Conservation (phyloP, 2,113 vertebrate species). For the Australoheros scitulus region DNA sequence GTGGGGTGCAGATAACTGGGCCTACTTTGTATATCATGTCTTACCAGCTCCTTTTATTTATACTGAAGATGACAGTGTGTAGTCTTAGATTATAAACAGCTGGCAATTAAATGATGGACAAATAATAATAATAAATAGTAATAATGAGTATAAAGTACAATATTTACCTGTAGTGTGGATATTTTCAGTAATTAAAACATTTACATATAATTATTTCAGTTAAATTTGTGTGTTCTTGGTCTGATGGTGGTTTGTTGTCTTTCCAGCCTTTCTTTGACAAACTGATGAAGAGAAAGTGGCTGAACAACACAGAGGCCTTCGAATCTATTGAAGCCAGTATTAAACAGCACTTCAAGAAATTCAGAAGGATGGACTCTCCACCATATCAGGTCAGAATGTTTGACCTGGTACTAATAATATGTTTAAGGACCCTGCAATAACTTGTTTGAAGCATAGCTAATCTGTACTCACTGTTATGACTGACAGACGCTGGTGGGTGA, state of each 20-base stretch:
- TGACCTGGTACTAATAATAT: neutral
- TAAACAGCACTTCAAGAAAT: slow-evolving; percentile 85
- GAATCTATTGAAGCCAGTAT: slow-evolving; percentile 85
- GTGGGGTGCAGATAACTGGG: no score
- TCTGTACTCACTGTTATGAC: neutral
- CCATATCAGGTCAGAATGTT: slow-evolving; percentile 86
- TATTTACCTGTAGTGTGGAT: neutral
- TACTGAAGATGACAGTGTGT: no score
- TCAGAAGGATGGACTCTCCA: slow-evolving; percentile 85
- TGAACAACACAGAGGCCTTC: slow-evolving; percentile 86
- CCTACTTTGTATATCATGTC: no score
- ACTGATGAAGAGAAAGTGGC: slow-evolving; percentile 89
- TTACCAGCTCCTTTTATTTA: no score
- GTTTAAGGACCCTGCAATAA: neutral
- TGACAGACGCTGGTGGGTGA: slow-evolving; percentile 85
- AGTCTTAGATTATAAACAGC: no score
- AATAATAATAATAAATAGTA: no score
- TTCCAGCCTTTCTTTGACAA: slow-evolving; percentile 88
- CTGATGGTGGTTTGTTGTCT: neutral
- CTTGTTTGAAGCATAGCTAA: neutral
- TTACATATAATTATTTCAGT: no score
- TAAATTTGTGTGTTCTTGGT: neutral
- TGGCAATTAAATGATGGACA: no score
- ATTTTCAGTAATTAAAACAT: neutral
- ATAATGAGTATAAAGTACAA: neutral